Evolutionary conservation across 2,113 vertebrate genomes (phyloP), one percentile per base, ranked within the genome.

Genomic region (Archilochus colubris): DNA sequence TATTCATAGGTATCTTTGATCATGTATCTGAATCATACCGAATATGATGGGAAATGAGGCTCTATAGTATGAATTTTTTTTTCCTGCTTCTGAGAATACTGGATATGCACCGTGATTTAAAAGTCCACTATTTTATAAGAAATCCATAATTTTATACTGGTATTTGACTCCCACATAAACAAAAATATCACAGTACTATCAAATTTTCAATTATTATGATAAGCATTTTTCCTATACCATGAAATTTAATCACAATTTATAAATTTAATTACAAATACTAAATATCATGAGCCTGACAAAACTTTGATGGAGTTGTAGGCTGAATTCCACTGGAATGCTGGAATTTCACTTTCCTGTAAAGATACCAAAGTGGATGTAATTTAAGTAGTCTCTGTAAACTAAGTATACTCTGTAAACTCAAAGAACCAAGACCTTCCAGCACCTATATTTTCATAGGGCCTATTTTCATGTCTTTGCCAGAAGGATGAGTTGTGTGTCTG

Each of bases 11-110:
- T 53, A 80, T 23, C 17, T 57, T 10, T 58, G 23, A 57, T 38
- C 5, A 9, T 22, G 14, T 58, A 8, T 28, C 20, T 63, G 24
- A 64, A 40, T 53, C 12, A 69, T 79, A 57, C 1, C 14, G 55
- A 22, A 77, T 38, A 3, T 36, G 53, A 28, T 6, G 20, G 22
- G 25, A 51, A 43, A 36, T n/a, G 59, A 54, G 17, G 2, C 6
- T 44, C 5, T 48, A 7, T 16, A 14, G 2, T 40, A 46, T 36
- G 3, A 44, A 0, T 4, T 51, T 0, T 4, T 22, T 69, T 88
- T 51, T 69, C 21, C 21, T 74, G 5, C 1, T 81, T 64, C 66
- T 86, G 10, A 30, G 43, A 54, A 63, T 59, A 21, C 2, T 70
- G 19, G 11, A 7, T 38, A 33, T 23, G 14, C 1, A 3, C 10